Percentiles rank a stretch among this genome's conserved stretches.
These are phyloP conservation scores for Notospermus geniculatus DNA, from an alignment of 1,140 invertebrate species.

Conservation along the genomic window DNA sequence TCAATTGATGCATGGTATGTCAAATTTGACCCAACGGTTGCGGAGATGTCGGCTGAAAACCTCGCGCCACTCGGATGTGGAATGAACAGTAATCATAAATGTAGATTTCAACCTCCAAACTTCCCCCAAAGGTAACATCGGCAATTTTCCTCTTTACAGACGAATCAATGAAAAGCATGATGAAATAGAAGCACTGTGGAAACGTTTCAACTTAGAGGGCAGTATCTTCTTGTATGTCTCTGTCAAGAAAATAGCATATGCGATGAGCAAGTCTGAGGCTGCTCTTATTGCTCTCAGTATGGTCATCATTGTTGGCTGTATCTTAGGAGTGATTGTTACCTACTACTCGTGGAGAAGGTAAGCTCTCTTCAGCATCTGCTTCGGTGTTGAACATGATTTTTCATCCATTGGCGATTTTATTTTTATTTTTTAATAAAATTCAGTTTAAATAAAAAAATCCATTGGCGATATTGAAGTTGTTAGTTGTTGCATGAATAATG, in stretches of 20 bases:
- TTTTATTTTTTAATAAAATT: no score
- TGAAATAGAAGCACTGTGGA: background rate
- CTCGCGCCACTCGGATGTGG: no score
- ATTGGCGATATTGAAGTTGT: background rate
- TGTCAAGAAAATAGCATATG: background rate
- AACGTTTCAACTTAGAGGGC: background rate
- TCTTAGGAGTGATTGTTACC: background rate
- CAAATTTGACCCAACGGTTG: no score
- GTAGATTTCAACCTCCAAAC: background rate
- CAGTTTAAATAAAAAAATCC: no score
- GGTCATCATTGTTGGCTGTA: conserved; percentile 2
- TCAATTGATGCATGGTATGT: no score
- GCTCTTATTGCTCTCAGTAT: background rate
- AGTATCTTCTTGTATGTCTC: background rate
- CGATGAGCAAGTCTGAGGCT: background rate
- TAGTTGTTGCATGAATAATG: background rate
- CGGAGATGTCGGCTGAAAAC: no score
- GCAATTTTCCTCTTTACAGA: background rate
- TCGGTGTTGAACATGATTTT: no score
- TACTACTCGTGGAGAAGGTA: conserved; percentile 7
- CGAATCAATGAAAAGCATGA: background rate
- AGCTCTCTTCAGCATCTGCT: no score
- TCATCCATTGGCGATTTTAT: background rate
- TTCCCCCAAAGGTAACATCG: background rate
- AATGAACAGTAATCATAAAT: background rate